A percentile compares a stretch with the other conserved stretches of the same genome.
Evolutionary conservation across 2,113 vertebrate species (phyloP).

Genomic region (Camelus dromedarius): DNA sequence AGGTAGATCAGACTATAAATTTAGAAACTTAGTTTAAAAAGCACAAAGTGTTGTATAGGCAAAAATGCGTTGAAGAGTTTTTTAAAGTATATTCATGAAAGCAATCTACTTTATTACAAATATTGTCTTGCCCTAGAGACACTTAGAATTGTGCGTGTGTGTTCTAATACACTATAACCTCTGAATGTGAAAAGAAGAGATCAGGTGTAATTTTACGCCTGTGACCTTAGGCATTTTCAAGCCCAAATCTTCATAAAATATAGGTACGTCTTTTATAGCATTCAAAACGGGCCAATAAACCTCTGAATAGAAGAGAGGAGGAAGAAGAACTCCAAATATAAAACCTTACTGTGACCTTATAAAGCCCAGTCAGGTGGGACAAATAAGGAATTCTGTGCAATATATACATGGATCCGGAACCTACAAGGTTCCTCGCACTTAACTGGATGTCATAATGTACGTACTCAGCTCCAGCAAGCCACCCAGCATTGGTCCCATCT

Average conservation of each 20-base stretch:
- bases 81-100: not conserved
- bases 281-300: not conserved
- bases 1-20: not conserved
- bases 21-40: slow-evolving; percentile 33
- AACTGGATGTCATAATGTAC: not conserved
- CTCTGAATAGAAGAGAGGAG: not conserved
- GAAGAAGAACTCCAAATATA: not conserved
- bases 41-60: not conserved
- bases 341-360: not conserved
- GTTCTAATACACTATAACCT: not conserved
- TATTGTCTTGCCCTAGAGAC: not conserved
- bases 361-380: not conserved
- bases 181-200: not conserved
- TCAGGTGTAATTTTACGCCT: not conserved
- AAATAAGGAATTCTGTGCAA: not conserved
- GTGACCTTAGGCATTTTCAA: not conserved
- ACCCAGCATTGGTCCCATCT: too few relatives aligned
- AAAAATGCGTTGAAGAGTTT: not conserved
- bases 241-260: not conserved
- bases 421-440: not conserved
- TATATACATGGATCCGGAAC: not conserved
- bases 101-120: not conserved
- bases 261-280: not conserved
- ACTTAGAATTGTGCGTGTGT: not conserved
- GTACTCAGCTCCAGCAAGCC: not conserved